Evolutionary conservation across 2,113 vertebrate species (phyloP), one percentile per base, ranked within the genome.

Genomic region (Phyllostomus discolor): DNA sequence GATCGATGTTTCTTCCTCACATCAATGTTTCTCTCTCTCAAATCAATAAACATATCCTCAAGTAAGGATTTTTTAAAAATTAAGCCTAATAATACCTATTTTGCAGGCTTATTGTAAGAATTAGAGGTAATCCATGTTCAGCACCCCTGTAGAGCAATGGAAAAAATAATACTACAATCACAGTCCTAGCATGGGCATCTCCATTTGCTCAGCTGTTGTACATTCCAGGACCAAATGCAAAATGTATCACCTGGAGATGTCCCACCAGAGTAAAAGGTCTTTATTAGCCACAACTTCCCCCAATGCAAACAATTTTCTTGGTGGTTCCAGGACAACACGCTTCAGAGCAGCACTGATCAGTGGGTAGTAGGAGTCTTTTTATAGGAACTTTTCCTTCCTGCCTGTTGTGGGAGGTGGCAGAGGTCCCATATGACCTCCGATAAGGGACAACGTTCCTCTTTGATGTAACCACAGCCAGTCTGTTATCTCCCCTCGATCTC

Each of bases 381-480:
- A 76, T 10, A 59, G 38, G 2, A 70, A 33, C 2, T 38, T 52
- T 66, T 24, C 7, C 83, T 69, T 35, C 69, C 79, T 38, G 31
- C 1, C 2, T 66, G 24, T 52, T 54, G 62, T 5, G 28, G 5
- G 46, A 24, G 10, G 50, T 54, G 38, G 12, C 6, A 3, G 70
- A 76, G 46, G 1, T 78, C 81, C 89, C 72, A 75, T 7, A 38
- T 28, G 66, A 26, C 33, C 72, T 81, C 70, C 88, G 78, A 93
- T 95, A 97, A 98, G 92, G 84, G 97, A 95, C 97, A 95, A 89
- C 92, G 92, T 98, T 98, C 97, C 88, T 96, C 97, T 97, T 97
- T 75, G 97, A 98, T 95, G 96, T 96, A 98, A 98, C 97, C 86
- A 19, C 95, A 90, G 94, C 22, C 69, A 98, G 97, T 97, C 96